Percentiles rank a stretch among this genome's conserved stretches.
Conservation (phyloP, 2,113 vertebrate species). For the Gulo gulo region DNA sequence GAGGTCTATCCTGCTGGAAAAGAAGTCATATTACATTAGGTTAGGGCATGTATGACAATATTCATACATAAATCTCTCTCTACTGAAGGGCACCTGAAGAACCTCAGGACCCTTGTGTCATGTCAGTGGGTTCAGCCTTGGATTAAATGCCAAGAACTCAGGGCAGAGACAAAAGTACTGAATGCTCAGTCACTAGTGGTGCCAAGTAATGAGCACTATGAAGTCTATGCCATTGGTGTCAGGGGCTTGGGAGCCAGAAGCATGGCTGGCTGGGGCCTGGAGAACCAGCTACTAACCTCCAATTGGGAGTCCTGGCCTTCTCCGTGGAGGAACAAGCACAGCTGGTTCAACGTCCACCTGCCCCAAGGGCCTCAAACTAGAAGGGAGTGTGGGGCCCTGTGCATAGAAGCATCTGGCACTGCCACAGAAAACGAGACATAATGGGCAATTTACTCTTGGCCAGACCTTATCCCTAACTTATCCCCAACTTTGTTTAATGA, state of each 20-base stretch:
- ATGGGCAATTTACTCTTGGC: neutral
- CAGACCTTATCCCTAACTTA: neutral
- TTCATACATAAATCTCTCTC: neutral
- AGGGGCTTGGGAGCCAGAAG: neutral
- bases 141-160: conserved; percentile 41
- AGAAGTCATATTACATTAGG: neutral
- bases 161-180: conserved; percentile 3
- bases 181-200: neutral
- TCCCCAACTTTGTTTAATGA: neutral
- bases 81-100: conserved; percentile 28
- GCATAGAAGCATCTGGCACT: neutral
- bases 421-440: neutral
- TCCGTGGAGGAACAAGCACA: neutral
- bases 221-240: neutral
- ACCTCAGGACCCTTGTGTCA: neutral
- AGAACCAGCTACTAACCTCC: neutral
- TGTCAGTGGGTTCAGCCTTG: neutral
- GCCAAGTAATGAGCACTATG: neutral
- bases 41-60: neutral
- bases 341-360: neutral
- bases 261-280: neutral
- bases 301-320: neutral
- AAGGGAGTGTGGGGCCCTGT: neutral
- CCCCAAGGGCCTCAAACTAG: neutral
- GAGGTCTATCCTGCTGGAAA: neutral